A percentile compares a stretch with the other conserved stretches of the same genome.
Evolutionary conservation across 2,113 vertebrate genomes (phyloP).

Genomic region (Leptocoma aspasia): DNA sequence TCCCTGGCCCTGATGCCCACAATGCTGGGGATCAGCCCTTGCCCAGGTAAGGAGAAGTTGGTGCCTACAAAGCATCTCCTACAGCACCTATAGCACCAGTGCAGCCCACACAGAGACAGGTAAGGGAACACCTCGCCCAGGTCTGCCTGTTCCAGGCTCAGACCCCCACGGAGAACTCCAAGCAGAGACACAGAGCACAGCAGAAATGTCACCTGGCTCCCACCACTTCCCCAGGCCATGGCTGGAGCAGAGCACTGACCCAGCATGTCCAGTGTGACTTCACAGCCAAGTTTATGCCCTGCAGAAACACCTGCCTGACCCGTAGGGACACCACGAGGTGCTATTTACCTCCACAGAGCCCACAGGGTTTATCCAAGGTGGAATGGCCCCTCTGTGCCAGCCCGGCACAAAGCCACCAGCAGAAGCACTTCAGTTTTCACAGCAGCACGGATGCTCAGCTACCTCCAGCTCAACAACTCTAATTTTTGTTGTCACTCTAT

Average conservation of each 20-base stretch:
- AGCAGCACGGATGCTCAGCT: neutral
- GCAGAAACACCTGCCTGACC: neutral
- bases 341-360: neutral
- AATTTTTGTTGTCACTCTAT: neutral
- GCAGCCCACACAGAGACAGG: neutral
- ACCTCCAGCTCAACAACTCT: neutral
- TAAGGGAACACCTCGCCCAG: neutral
- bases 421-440: neutral
- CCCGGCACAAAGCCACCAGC: neutral
- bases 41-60: rapidly evolving
- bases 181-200: neutral
- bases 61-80: neutral
- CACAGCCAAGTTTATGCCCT: rapidly evolving
- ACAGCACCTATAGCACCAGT: rapidly evolving
- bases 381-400: neutral
- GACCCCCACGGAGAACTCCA: neutral
- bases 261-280: rapidly evolving
- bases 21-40: neutral
- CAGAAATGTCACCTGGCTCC: neutral
- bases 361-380: neutral
- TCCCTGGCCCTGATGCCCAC: neutral
- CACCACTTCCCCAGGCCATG: rapidly evolving
- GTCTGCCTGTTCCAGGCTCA: neutral
- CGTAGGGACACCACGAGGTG: rapidly evolving
- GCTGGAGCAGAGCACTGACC: neutral